Conservation (phyloP, 2,113 vertebrate species). For the Nansenia antarctica region DNA sequence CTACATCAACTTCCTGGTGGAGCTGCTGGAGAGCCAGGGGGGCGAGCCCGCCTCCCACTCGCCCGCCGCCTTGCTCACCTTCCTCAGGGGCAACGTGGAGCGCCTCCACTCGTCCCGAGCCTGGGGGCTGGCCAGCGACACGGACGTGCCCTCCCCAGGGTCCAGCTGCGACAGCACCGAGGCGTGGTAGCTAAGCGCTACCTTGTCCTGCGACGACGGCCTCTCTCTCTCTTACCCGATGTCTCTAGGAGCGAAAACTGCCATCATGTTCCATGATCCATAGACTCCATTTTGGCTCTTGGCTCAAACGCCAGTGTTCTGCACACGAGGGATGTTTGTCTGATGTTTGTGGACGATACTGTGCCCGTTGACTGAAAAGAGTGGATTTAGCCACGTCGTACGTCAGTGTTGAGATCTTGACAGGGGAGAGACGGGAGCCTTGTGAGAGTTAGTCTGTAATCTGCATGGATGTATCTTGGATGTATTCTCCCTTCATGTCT, state of each 20-base stretch:
- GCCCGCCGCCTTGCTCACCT: constrained; percentile 69
- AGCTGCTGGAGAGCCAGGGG: constrained; percentile 85
- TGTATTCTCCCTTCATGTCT: constrained; percentile 51
- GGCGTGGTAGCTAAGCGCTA: constrained; percentile 64
- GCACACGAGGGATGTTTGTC: constrained; percentile 30
- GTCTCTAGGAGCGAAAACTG: constrained; percentile 32
- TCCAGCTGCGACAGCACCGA: constrained; percentile 78
- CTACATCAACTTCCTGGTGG: constrained; percentile 96
- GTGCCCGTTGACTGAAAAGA: constrained; percentile 8
- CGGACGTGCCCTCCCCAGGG: constrained; percentile 75
- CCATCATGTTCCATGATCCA: neutral
- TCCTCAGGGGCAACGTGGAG: constrained; percentile 77
- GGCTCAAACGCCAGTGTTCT: constrained; percentile 9
- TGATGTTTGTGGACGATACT: constrained; percentile 18
- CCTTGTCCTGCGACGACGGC: neutral
- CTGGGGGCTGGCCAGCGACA: constrained; percentile 76
- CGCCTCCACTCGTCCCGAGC: constrained; percentile 72
- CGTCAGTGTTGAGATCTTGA: constrained; percentile 34
- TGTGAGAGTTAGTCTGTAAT: constrained; percentile 49
- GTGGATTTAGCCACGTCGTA: constrained; percentile 5
- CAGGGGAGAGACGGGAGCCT: neutral
- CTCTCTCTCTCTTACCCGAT: neutral
- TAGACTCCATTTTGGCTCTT: constrained; percentile 11
- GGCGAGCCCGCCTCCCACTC: constrained; percentile 72
- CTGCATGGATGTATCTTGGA: constrained; percentile 65